Evolutionary conservation across 2,113 vertebrate species (phyloP), one percentile per base, ranked within the genome.

Genomic region (Geococcyx californianus): DNA sequence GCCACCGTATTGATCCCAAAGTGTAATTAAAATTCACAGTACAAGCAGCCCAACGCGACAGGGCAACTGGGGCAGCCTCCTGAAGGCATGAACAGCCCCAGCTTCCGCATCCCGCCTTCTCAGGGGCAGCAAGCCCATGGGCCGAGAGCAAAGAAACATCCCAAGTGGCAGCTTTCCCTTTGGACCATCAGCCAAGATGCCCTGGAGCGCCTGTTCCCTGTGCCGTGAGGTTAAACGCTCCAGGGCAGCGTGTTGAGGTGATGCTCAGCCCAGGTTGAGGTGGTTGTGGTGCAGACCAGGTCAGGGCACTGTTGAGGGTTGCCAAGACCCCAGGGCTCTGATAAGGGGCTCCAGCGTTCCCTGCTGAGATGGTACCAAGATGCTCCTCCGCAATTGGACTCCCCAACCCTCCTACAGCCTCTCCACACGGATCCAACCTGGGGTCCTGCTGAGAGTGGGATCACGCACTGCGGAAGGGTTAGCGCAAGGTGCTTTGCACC

Each of bases 1-100:
- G 97, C 90, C 98, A 98, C 97, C 56, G 94, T 98, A 98, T 97
- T 98, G 98, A 98, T 98, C 95, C 96, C 52, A 1, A 28, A 67
- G 75, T 31, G 84, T 95, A 97, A 98, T 97, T 97, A 97, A 95
- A 95, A 98, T 97, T 94, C 97, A 96, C 94, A 93, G 95, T 82
- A 95, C 96, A 91, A 83, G 94, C 93, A 94, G 87, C 94, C 92
- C 92, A 81, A 72, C n/a, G 80, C 10, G n/a, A 90, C 79, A 86
- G 90, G 95, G 95, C 96, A 95, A 56, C 23, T 26, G 17, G 91
- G 90, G 90, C 62, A 51, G 58, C 59, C 82, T 88, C 94, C 29
- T 0, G 10, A 79, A 84, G 42, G 92, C 87, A 54, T 44, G n/a
- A 95, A 95, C 18, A 52, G 15, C 85, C 81, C 63, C 88, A 51